Conservation (phyloP, 2,113 vertebrate genomes). For the Phylloscopus whistleri region DNA sequence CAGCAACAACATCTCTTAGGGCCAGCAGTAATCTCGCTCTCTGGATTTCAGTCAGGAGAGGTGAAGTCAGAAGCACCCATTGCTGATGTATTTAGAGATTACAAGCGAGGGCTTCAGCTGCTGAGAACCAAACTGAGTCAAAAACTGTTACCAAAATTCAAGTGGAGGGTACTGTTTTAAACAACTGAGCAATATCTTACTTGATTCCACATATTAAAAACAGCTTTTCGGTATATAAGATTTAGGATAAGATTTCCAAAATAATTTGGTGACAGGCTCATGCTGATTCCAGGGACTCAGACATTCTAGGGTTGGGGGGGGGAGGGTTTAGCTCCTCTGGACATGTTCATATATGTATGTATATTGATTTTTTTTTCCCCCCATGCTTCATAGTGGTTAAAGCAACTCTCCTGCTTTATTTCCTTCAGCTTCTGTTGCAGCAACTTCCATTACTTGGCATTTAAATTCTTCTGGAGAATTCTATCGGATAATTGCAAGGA, state of each 20-base stretch:
- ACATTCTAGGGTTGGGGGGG: fast-evolving
- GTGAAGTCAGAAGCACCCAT: constrained; percentile 75
- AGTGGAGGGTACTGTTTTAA: constrained; percentile 55
- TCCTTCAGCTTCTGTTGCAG: not conserved
- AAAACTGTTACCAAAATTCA: constrained; percentile 56
- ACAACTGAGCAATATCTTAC: constrained; percentile 29
- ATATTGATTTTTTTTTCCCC: not conserved
- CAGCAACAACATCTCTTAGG: not conserved
- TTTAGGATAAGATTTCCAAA: not conserved
- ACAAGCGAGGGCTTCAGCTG: constrained; percentile 81
- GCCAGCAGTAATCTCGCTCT: not conserved
- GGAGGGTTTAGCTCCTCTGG: fast-evolving
- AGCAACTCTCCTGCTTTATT: not conserved
- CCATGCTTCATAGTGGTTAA: not conserved
- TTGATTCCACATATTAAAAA: not conserved
- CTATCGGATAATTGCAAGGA: not conserved
- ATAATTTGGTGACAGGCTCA: not conserved
- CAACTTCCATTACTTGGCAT: not conserved
- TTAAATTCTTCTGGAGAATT: not conserved
- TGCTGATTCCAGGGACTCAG: not conserved
- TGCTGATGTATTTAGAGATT: constrained; percentile 78
- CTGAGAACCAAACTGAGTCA: constrained; percentile 75
- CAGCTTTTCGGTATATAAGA: not conserved
- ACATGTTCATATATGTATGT: not conserved
- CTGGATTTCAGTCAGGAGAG: constrained; percentile 69